These are phyloP conservation scores for Numida meleagris DNA, from an alignment of 2,113 vertebrate species.

Conservation along the genomic window DNA sequence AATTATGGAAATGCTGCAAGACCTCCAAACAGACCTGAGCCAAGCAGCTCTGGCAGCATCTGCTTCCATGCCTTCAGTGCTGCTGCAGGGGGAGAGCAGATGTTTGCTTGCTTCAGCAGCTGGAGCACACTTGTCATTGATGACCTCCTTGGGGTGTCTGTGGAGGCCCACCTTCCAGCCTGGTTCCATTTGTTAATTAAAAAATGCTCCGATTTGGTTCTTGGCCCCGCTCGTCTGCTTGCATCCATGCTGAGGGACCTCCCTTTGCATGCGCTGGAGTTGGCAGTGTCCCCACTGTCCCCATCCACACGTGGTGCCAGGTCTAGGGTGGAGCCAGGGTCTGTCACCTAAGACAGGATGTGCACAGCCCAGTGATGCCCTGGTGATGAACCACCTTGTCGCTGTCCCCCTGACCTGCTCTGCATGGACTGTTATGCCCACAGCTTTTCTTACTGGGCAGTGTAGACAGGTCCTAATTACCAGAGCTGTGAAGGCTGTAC, in stretches of 20 bases:
- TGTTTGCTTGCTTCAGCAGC: not conserved
- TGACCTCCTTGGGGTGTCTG: not conserved
- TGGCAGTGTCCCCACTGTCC: not conserved
- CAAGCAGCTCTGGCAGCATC: not conserved
- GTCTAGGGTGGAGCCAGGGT: fast-evolving
- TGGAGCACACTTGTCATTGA: not conserved
- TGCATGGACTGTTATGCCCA: not conserved
- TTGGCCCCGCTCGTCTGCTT: not conserved
- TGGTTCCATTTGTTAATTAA: not conserved
- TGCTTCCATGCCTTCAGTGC: not conserved
- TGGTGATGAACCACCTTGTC: fast-evolving
- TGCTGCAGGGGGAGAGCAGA: not conserved
- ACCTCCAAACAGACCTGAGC: not conserved
- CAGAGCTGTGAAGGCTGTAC: not conserved
- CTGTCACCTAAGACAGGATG: not conserved
- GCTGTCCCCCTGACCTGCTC: not conserved
- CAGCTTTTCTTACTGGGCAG: not conserved
- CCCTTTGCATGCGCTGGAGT: not conserved
- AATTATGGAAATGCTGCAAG: not conserved
- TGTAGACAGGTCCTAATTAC: not conserved
- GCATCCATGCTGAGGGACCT: fast-evolving
- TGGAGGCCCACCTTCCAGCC: not conserved
- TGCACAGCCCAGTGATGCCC: not conserved
- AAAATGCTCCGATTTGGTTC: not conserved
- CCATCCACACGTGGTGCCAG: not conserved